Base-by-base conservation (phyloP, 1,140 invertebrate species). In the Olivierus martensii region DNA sequence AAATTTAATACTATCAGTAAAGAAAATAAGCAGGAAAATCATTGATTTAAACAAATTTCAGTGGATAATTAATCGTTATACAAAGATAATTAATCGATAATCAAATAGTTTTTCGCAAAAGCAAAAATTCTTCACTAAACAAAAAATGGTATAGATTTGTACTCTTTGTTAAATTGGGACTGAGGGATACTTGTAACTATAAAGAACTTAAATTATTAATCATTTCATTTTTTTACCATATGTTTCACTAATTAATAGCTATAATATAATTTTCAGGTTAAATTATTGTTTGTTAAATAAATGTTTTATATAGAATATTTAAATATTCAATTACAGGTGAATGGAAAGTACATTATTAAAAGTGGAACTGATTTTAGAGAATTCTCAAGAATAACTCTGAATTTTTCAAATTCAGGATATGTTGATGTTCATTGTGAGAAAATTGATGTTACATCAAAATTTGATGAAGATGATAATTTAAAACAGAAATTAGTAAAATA, bases 291-390 rank as follows among this genome's bases (percentile, higher is more conserved):
- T 19, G n/a, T 48, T 4, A 50, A 22, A 15, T 50, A 45, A 38
- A 19, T 15, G 3, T 41, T 41, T 44, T 10, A 45, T 50, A 17
- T 50, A 7, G 14, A 48, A 3, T 45, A 15, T 50, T 50, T 19
- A 15, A 44, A 15, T 41, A 7, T 34, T 19, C 3, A 19, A 21
- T 12, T 53, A 57, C 65, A 83, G 77, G 73, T 90, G 7, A 87
- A 90, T 71, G 81, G 79, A 15, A 86, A 79, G 63, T 81, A 81
- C 62, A 77, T 93, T 48, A 73, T 93, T 3, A 93, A 93, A 68
- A 90, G 86, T 67, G 89, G 89, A 4, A 89, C 87, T 35, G 89
- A 93, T 67, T 93, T 93, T 68, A 73, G 85, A 47, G 81, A 91
- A 63, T 83, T 92, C 64, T 87, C 84, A 41, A 81, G 82, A 62